These are phyloP conservation scores for Pangasius sanitwongsei DNA, from an alignment of 2,797 vertebrate species.

Conservation along the genomic window DNA sequence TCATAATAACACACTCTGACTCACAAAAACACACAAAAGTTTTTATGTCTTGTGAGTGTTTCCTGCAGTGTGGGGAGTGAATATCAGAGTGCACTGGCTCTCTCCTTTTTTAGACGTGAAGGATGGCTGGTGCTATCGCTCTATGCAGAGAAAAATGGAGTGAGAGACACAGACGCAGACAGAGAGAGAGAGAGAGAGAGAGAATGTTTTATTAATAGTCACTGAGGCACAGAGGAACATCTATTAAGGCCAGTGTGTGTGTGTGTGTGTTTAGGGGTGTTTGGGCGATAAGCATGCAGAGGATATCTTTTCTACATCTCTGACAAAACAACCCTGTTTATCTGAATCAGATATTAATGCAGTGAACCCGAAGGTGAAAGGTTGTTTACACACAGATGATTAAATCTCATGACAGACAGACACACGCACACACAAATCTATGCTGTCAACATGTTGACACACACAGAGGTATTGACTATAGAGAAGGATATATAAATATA, in stretches of 20 bases:
- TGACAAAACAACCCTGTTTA: background rate
- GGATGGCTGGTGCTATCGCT: constrained; percentile 63
- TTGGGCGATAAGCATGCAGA: background rate
- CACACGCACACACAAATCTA: background rate
- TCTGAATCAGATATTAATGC: background rate
- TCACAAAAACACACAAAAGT: background rate
- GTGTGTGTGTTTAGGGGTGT: constrained; percentile 8
- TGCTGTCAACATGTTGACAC: too few relatives aligned
- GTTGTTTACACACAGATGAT: background rate
- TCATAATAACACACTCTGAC: background rate
- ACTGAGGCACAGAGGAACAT: constrained; percentile 38
- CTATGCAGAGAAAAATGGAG: constrained; percentile 23
- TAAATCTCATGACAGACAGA: background rate
- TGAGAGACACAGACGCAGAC: background rate
- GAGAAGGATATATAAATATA: background rate
- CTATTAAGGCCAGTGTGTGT: constrained; percentile 37
- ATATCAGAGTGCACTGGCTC: constrained; percentile 42
- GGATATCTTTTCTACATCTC: background rate
- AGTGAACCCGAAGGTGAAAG: background rate
- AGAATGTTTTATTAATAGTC: constrained; percentile 72
- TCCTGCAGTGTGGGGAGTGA: constrained; percentile 29
- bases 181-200: background rate
- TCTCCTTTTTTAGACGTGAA: constrained; percentile 62
- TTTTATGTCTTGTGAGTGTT: background rate
- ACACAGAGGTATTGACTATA: background rate